Percentiles rank a stretch among this genome's conserved stretches.
phyloP scores from a whole-genome alignment of 2,888 invertebrate species.

The Hirtodrosophila confusa region DNA sequence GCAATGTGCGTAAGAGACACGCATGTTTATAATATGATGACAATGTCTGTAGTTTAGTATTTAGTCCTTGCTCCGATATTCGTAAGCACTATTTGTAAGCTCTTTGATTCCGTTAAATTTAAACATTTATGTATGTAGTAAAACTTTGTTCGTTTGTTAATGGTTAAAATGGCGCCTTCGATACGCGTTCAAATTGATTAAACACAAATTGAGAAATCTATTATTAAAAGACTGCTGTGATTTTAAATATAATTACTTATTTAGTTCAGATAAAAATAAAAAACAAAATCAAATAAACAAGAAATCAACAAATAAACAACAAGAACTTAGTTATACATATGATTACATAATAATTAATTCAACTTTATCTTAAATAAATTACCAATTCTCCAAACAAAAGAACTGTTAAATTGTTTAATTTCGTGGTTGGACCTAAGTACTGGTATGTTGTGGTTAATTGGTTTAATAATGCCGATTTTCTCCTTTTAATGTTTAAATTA shows the following conservation, averaged over 20 bases:
- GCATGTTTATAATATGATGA: constrained; percentile 25
- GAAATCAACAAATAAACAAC: constrained; percentile 56
- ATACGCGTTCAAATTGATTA: constrained; percentile 49
- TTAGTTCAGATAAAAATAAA: constrained; percentile 61
- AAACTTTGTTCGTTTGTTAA: constrained; percentile 63
- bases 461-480: no score
- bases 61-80: constrained; percentile 64
- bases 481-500: no score
- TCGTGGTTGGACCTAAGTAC: no score
- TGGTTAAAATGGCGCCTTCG: constrained; percentile 42
- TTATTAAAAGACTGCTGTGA: constrained; percentile 84
- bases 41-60: constrained; percentile 60
- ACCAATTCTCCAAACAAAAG: constrained; percentile 68
- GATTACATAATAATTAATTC: constrained; percentile 71
- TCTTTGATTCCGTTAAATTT: constrained; percentile 70
- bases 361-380: constrained; percentile 80
- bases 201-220: constrained; percentile 76
- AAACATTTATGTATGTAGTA: constrained; percentile 48
- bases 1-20: constrained; percentile 2
- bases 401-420: background rate
- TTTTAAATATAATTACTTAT: constrained; percentile 81
- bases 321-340: constrained; percentile 71
- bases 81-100: constrained; percentile 54
- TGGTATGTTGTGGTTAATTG: no score
- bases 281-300: constrained; percentile 31